Percentiles rank a stretch among this genome's conserved stretches.
These are phyloP conservation scores for Metopia argyrocephala DNA, from an alignment of 2,888 invertebrate genomes.

Conservation along the genomic window DNA sequence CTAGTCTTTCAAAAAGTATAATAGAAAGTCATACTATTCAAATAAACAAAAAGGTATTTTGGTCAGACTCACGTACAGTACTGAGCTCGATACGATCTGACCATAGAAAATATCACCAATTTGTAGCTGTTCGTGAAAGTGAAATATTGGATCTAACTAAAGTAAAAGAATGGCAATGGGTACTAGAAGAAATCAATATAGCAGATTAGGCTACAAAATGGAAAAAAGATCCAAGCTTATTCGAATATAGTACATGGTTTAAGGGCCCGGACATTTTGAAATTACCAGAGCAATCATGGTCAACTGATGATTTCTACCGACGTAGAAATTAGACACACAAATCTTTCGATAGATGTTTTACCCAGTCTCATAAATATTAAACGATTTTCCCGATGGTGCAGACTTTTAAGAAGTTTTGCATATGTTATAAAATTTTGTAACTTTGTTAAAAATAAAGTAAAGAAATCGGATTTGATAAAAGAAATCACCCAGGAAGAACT, in stretches of 20 bases:
- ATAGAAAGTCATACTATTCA: slow-evolving; percentile 4
- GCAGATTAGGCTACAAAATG: not conserved
- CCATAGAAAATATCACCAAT: slow-evolving; percentile 17
- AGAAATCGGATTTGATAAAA: too few species aligned
- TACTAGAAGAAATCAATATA: slow-evolving; percentile 13
- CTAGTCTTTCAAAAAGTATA: slow-evolving; percentile 1
- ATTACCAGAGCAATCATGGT: not conserved
- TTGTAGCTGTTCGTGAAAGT: not conserved
- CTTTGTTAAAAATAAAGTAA: not conserved
- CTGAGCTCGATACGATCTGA: not conserved
- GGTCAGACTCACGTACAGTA: not conserved
- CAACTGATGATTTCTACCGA: slow-evolving; percentile 11
- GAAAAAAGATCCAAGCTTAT: not conserved
- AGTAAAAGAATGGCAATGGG: slow-evolving; percentile 37
- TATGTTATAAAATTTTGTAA: not conserved
- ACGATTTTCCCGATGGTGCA: not conserved
- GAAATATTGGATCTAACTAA: slow-evolving; percentile 7
- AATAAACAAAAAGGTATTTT: not conserved
- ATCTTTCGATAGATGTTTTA: slow-evolving; percentile 12
- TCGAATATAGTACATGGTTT: not conserved
- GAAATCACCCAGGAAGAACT: slow-evolving; percentile 14
- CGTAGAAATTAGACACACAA: slow-evolving; percentile 1
- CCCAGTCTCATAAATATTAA: too few species aligned
- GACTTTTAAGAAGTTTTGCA: slow-evolving; percentile 13
- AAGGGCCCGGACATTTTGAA: slow-evolving; percentile 20